phyloP scores from a whole-genome alignment of 2,888 invertebrate species.

The Mesopsocus fuscifrons region DNA sequence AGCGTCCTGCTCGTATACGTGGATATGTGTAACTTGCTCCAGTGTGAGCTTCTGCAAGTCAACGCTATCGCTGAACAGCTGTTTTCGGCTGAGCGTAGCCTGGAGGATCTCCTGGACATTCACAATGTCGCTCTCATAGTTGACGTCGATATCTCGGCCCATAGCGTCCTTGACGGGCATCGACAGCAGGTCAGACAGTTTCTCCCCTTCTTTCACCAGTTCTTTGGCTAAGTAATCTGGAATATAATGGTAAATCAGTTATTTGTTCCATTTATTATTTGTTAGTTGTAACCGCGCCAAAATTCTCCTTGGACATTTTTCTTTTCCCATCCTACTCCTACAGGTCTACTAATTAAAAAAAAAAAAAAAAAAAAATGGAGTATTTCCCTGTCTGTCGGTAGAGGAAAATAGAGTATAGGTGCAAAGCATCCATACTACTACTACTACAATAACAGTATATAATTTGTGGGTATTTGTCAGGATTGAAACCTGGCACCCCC shows the following conservation, averaged over 20 bases:
- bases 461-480: too few relatives aligned
- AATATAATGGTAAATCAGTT: too few relatives aligned
- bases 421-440: too few relatives aligned
- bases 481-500: too few relatives aligned
- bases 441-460: too few relatives aligned
- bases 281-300: too few relatives aligned
- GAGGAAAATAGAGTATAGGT: too few relatives aligned
- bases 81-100: slow-evolving; percentile 45
- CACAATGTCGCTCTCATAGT: slow-evolving; percentile 51
- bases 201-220: slow-evolving; percentile 52
- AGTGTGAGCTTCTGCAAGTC: slow-evolving; percentile 56
- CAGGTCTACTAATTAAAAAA: too few relatives aligned
- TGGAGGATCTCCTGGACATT: slow-evolving; percentile 52
- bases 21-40: slow-evolving; percentile 56
- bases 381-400: too few relatives aligned
- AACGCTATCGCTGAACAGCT: slow-evolving; percentile 52
- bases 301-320: too few relatives aligned
- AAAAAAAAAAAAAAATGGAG: too few relatives aligned
- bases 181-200: slow-evolving; percentile 53
- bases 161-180: slow-evolving; percentile 61
- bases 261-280: slow-evolving; percentile 4
- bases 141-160: slow-evolving; percentile 45
- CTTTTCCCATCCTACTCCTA: too few relatives aligned
- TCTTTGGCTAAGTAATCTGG: slow-evolving; percentile 47
- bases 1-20: slow-evolving; percentile 56